Base-by-base conservation (phyloP, 2,888 invertebrate genomes). In the Yponomeuta evonymella region DNA sequence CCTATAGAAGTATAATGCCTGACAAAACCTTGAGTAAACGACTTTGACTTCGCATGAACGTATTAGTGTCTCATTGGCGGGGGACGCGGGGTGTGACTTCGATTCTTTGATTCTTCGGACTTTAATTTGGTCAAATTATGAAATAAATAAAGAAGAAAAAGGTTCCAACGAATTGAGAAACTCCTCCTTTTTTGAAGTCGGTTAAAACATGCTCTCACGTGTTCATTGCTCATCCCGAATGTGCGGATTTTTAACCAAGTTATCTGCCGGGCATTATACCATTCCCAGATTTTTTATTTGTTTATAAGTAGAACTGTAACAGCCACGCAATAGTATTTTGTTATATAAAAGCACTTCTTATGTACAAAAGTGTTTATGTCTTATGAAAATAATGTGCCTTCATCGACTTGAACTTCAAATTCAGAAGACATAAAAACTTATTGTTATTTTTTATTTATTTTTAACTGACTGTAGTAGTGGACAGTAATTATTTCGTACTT, bases 381-480 rank as follows among this genome's bases (percentile, higher is more conserved):
- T 72, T 48, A 36, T 65, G 43, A 68, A 64, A 43, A 9, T 43
- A 43, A 33, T 33, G 33, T 5, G 33, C 43, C 43, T 43, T 43
- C 43, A 43, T 43, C 9, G 8, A 8, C 9, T 43, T 43, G 43
- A 43, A 48, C 48, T 51, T 69, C 43, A 73, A 70, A 71, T 51
- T 64, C 23, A 68, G 43, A 71, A 72, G 68, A 23, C 67, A 70
- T 62, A 15, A 58, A 69, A 67, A 70, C 70, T 68, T 68, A 70
- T 68, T 70, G 70, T 72, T 76, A 70, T 71, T 70, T 72, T 72
- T 73, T 72, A 68, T 73, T 69, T 72, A 70, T 71, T 74, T 72
- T 62, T 33, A 69, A 33, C 62, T n/a, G 4, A 33, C 48, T 48
- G 68, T 73, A 73, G 75, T 73, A 76, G 51, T 58, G 51, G 51